phyloP scores from a whole-genome alignment of 2,888 invertebrate genomes.

The Mythimna impura region DNA sequence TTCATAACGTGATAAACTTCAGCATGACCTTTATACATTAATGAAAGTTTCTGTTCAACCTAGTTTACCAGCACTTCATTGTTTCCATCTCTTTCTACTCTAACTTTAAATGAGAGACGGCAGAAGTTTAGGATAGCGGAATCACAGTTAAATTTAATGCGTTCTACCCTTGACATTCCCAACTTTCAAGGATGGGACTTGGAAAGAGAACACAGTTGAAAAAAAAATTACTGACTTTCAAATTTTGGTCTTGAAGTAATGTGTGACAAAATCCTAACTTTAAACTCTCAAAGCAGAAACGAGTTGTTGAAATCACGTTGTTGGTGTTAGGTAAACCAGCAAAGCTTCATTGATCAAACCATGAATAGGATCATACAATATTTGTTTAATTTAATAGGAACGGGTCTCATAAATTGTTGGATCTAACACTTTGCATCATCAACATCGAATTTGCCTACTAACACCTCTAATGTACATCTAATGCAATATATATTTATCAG shows the following conservation, averaged over 20 bases:
- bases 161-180: background rate
- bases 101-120: background rate
- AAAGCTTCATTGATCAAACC: background rate
- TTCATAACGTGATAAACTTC: background rate
- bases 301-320: background rate
- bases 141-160: background rate
- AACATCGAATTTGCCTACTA: constrained; percentile 5
- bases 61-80: background rate
- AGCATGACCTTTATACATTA: background rate
- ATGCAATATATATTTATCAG: constrained; percentile 32
- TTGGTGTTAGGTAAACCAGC: background rate
- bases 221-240: background rate
- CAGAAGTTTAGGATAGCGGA: background rate
- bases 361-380: background rate
- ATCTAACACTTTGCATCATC: background rate
- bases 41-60: constrained; percentile 3
- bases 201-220: too few species aligned
- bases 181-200: too few species aligned
- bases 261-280: background rate
- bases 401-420: background rate
- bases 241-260: background rate
- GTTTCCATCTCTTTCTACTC: background rate
- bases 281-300: background rate
- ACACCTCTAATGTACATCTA: constrained; percentile 4
- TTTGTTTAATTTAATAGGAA: constrained; percentile 1